These are phyloP conservation scores for Neogale vison DNA, from an alignment of 2,113 vertebrate species.

Conservation along the genomic window DNA sequence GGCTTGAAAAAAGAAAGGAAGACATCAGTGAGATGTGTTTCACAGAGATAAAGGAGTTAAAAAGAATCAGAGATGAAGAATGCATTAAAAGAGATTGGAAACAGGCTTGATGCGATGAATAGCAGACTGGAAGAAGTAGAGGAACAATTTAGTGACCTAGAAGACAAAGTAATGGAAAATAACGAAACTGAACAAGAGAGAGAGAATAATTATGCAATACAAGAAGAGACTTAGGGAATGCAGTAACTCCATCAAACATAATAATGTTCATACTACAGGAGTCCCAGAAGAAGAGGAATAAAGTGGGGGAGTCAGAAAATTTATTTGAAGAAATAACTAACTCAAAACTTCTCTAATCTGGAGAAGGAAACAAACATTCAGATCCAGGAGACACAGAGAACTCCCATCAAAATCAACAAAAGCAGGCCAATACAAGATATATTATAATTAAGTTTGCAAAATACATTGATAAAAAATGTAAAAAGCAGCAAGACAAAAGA, in stretches of 20 bases:
- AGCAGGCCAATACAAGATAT: background rate
- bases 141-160: background rate
- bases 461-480: background rate
- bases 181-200: background rate
- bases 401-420: background rate
- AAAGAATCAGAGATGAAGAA: background rate
- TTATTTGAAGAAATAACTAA: too few relatives aligned
- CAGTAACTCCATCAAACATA: background rate
- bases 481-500: background rate
- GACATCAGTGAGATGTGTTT: background rate
- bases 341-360: too few relatives aligned
- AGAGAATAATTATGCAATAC: background rate
- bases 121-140: background rate
- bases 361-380: too few relatives aligned
- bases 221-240: background rate
- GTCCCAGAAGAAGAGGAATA: too few relatives aligned
- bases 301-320: too few relatives aligned
- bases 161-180: background rate
- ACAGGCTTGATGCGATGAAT: background rate
- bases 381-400: too few relatives aligned
- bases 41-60: background rate
- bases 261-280: background rate
- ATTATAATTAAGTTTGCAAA: background rate
- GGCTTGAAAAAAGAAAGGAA: background rate
- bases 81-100: background rate